Percentiles rank a stretch among this genome's conserved stretches.
Conservation (phyloP, 1,140 invertebrate species). For the Diorhabda sublineata region DNA sequence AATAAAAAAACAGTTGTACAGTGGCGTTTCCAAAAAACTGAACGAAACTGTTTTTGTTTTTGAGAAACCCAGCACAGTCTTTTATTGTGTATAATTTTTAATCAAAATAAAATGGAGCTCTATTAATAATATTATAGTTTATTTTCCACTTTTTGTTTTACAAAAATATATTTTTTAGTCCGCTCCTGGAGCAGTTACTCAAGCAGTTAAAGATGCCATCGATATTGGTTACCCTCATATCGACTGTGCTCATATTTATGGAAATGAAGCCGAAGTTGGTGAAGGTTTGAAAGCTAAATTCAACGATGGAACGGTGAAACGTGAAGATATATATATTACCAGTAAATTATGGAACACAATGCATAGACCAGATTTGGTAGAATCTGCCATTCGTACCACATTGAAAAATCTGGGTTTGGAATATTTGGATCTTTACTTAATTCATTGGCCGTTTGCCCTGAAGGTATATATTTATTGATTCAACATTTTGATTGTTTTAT, state of each 20-base stretch:
- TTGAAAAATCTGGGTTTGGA: constrained; percentile 62
- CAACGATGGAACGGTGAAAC: constrained; percentile 62
- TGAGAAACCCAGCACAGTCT: too few species aligned
- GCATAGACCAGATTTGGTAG: constrained; percentile 59
- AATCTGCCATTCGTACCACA: constrained; percentile 57
- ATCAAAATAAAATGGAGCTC: too few species aligned
- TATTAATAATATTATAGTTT: too few species aligned
- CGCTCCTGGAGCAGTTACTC: constrained; percentile 63
- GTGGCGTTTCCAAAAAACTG: too few species aligned
- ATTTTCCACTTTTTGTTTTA: too few species aligned
- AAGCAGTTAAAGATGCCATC: constrained; percentile 72
- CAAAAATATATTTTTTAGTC: constrained; percentile 50
- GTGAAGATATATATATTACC: constrained; percentile 62
- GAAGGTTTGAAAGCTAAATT: constrained; percentile 69
- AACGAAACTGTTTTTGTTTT: too few species aligned
- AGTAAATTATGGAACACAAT: constrained; percentile 70
- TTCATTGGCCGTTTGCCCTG: constrained; percentile 74
- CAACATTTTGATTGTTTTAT: too few species aligned
- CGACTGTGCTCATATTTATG: constrained; percentile 65
- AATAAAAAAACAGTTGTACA: too few species aligned
- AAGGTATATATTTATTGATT: constrained; percentile 25
- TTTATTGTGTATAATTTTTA: too few species aligned
- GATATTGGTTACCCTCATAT: constrained; percentile 69
- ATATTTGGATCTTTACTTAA: constrained; percentile 75
- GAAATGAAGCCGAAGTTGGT: constrained; percentile 85